These are phyloP conservation scores for Lucinisca nassula DNA, from an alignment of 2,888 invertebrate species.

Conservation along the genomic window DNA sequence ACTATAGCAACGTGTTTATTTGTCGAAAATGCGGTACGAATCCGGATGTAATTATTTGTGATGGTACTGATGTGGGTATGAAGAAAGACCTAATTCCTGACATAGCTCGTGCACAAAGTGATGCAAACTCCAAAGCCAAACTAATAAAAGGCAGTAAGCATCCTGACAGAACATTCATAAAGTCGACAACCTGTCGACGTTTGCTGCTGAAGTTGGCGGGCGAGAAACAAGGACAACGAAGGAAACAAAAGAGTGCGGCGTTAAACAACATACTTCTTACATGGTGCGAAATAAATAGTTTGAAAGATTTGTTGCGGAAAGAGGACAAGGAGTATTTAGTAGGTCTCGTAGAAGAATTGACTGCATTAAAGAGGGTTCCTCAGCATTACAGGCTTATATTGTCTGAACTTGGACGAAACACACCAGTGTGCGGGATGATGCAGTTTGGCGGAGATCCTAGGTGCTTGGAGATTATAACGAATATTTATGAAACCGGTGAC, in stretches of 20 bases:
- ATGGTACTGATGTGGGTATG: conserved; percentile 12
- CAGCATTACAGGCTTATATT: not conserved
- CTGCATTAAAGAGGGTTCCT: not conserved
- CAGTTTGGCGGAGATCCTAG: not conserved
- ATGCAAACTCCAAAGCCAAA: not conserved
- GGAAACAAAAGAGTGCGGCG: not conserved
- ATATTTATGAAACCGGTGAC: not conserved
- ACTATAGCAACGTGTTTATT: not conserved
- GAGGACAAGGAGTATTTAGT: not conserved
- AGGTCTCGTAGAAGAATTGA: not conserved
- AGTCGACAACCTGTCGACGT: not conserved
- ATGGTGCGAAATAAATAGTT: not conserved
- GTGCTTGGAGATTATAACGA: not conserved
- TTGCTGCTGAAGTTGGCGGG: not conserved
- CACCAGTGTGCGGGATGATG: not conserved
- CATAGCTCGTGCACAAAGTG: not conserved
- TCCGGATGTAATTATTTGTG: conserved; percentile 2
- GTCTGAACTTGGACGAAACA: not conserved
- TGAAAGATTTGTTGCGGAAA: not conserved
- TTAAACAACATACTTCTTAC: not conserved
- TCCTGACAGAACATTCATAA: not conserved
- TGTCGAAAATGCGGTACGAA: not conserved
- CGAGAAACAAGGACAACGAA: not conserved
- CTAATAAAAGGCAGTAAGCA: not conserved
- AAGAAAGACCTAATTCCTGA: conserved; percentile 2